Percentiles rank a stretch among this genome's conserved stretches.
Conservation (phyloP, 1,140 invertebrate genomes). For the Leucophenga varia region DNA sequence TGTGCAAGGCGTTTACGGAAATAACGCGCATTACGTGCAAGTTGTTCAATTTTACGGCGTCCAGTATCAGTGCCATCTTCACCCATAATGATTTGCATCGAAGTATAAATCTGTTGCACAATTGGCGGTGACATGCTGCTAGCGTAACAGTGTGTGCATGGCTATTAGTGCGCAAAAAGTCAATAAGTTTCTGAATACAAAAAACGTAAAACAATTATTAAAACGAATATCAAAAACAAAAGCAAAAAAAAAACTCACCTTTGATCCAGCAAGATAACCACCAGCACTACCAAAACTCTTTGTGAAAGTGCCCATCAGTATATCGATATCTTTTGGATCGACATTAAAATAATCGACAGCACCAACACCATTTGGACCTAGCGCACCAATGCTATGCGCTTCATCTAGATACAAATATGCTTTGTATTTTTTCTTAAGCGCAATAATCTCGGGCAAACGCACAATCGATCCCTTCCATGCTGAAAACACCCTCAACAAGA, state of each 20-base stretch:
- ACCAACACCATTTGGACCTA: conserved; percentile 85
- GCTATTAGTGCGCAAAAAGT: conserved; percentile 77
- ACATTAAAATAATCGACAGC: conserved; percentile 71
- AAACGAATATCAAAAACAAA: conserved; percentile 9
- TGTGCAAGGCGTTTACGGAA: conserved; percentile 83
- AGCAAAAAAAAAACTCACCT: conserved; percentile 58
- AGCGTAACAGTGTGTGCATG: conserved; percentile 87
- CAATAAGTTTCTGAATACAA: conserved; percentile 76
- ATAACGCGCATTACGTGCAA: conserved; percentile 84
- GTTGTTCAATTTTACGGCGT: conserved; percentile 69
- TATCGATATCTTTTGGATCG: conserved; percentile 87
- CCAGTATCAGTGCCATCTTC: conserved; percentile 78
- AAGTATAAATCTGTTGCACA: conserved; percentile 85
- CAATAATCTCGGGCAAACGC: conserved; percentile 84
- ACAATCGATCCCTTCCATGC: conserved; percentile 98
- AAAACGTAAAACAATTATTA: too few species aligned
- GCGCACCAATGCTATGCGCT: conserved; percentile 94
- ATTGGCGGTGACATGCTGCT: conserved; percentile 87
- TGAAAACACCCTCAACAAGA: conserved; percentile 94
- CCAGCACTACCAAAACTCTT: conserved; percentile 90
- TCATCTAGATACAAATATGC: conserved; percentile 93
- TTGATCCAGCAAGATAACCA: conserved; percentile 92
- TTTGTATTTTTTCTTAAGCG: conserved; percentile 95
- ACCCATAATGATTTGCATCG: conserved; percentile 89
- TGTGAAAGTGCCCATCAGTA: conserved; percentile 87